Conservation (phyloP, 92 coral and sea anemone genomes). For the Palythoa heliodiscus region DNA sequence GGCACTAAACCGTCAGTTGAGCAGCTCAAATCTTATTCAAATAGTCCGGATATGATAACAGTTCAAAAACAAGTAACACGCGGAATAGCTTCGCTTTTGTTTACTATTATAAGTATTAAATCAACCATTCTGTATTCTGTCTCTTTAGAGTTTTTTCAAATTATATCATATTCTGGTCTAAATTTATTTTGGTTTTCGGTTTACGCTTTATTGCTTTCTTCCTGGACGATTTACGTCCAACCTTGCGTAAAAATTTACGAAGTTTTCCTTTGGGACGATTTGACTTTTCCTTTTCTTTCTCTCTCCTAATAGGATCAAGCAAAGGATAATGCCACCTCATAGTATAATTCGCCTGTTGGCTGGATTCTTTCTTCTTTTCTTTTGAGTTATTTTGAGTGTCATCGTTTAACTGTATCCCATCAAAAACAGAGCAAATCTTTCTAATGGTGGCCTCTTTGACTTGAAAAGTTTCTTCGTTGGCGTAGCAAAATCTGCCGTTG, state of each 20-base stretch:
- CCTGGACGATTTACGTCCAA: conserved; percentile 13
- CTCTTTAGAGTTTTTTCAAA: no score
- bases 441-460: conserved; percentile 37
- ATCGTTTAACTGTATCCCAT: conserved; percentile 25
- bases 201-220: conserved; percentile 24
- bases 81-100: no score
- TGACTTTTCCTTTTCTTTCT: not conserved
- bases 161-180: not conserved
- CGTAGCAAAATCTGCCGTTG: conserved; percentile 3
- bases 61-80: no score
- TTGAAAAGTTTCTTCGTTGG: conserved; percentile 30
- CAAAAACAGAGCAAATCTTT: conserved; percentile 33
- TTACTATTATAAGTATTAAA: no score
- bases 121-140: no score
- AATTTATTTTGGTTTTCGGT: conserved; percentile 15
- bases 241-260: conserved; percentile 18
- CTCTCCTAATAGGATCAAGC: conserved; percentile 12
- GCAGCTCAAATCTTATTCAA: no score
- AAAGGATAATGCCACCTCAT: conserved; percentile 40
- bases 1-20: no score
- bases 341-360: not conserved
- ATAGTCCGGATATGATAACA: no score
- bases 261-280: conserved; percentile 20
- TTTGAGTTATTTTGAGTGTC: not conserved
- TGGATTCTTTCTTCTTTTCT: not conserved